Base-by-base conservation (phyloP, 2,888 invertebrate genomes). In the Lithophane socia region DNA sequence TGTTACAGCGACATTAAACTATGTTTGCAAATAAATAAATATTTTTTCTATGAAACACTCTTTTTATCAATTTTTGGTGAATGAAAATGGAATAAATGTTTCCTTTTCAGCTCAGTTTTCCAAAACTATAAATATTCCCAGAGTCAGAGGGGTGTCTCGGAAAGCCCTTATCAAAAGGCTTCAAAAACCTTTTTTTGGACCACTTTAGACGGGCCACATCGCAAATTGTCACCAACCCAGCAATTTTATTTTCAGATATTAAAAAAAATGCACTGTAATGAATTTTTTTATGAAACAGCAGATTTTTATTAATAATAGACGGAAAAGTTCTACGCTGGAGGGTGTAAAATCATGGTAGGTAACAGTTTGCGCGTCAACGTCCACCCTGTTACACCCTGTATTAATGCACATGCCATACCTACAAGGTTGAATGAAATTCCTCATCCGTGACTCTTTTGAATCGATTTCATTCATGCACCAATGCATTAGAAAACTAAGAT, bases 401-500 rank as follows among this genome's bases (percentile, higher is more conserved):
- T 2, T 75, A 65, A 54, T 66, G 47, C 56, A 73, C 42, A 68
- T 77, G 10, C 13, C n/a, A 37, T 21, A 24, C 49, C 58, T 56
- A 56, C 78, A 64, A 71, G 65, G 65, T 68, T 65, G 54, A 74
- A 69, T 58, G 52, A 52, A 79, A 69, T 68, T 52, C 58, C 18
- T 79, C 82, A 82, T 37, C 69, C 85, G 42, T 79, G 70, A 73
- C 72, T 72, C 63, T 58, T 37, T 60, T 66, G 72, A 71, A 82
- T 85, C 67, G 76, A 85, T 82, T 79, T 79, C 67, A 75, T 74
- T 82, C 82, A 79, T 54, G 75, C 72, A 49, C 49, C 52, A 60
- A 37, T 83, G 63, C 83, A 49, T 72, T 73, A 67, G 60, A 67
- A 77, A 73, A 67, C 58, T 60, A 42, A 37, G 71, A 61, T 74